Conservation (phyloP, 1,140 invertebrate genomes). For the Elysia chlorotica region DNA sequence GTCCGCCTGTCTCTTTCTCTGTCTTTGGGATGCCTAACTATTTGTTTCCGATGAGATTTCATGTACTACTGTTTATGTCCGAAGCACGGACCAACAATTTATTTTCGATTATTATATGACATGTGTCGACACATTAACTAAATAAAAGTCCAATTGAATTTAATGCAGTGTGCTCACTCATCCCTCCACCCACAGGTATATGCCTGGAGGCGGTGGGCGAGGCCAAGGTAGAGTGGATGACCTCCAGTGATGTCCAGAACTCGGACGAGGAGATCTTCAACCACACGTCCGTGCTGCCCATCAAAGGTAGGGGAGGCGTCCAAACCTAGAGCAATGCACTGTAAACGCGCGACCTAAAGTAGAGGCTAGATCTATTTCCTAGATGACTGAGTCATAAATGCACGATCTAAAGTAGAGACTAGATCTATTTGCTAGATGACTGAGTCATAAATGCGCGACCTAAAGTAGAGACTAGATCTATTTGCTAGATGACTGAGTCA, state of each 20-base stretch:
- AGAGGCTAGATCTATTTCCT: too few species aligned
- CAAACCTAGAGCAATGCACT: too few species aligned
- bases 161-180: neutral
- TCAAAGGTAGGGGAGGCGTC: slow-evolving; percentile 55
- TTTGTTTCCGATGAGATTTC: neutral
- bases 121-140: neutral
- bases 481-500: too few species aligned
- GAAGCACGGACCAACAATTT: neutral
- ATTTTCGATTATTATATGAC: neutral
- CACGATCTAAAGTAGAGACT: too few species aligned
- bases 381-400: too few species aligned
- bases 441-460: too few species aligned
- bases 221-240: slow-evolving; percentile 58
- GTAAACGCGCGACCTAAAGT: too few species aligned
- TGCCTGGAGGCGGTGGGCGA: slow-evolving; percentile 57
- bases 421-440: too few species aligned
- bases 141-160: neutral
- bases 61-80: neutral
- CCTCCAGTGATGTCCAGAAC: slow-evolving; percentile 56
- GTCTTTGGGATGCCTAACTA: neutral
- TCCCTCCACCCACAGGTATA: slow-evolving; percentile 39
- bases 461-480: too few species aligned
- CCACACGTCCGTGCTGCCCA: slow-evolving; percentile 53
- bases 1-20: neutral
- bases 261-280: slow-evolving; percentile 58